phyloP scores from a whole-genome alignment of 2,113 vertebrate genomes.

The Ahaetulla prasina region DNA sequence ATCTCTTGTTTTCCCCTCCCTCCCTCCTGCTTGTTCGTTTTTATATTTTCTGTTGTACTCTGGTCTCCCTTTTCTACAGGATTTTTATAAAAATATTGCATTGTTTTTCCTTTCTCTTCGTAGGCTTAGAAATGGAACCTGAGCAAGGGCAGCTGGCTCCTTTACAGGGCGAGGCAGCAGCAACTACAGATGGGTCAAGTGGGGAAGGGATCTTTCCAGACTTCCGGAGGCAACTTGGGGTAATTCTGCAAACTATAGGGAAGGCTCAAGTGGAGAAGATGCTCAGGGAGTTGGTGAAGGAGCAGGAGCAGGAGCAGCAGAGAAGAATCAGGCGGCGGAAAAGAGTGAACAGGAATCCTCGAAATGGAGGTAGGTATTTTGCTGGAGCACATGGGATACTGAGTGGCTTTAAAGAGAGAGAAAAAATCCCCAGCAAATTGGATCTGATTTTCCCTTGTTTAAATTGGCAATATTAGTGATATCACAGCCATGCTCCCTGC shows the following conservation, averaged over 20 bases:
- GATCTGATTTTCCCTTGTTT: not conserved
- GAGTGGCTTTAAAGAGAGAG: not conserved
- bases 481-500: not conserved
- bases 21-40: not conserved
- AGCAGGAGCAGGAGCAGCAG: constrained; percentile 19
- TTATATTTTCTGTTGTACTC: not conserved
- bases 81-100: not conserved
- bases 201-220: constrained; percentile 13
- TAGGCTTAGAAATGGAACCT: constrained; percentile 25
- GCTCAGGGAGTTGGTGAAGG: constrained; percentile 29
- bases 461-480: not conserved
- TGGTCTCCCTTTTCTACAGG: not conserved
- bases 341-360: not conserved
- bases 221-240: constrained; percentile 17
- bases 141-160: constrained; percentile 14
- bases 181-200: not conserved
- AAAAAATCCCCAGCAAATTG: not conserved
- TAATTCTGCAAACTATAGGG: constrained; percentile 25
- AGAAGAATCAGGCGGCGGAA: not conserved
- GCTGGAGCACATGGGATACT: not conserved
- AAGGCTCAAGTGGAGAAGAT: constrained; percentile 28
- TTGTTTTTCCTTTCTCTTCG: not conserved
- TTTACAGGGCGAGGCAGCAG: not conserved
- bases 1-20: not conserved
- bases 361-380: not conserved